A percentile compares a stretch with the other conserved stretches of the same genome.
phyloP scores from a whole-genome alignment of 2,888 invertebrate species.

The Drosophila multiciliata region DNA sequence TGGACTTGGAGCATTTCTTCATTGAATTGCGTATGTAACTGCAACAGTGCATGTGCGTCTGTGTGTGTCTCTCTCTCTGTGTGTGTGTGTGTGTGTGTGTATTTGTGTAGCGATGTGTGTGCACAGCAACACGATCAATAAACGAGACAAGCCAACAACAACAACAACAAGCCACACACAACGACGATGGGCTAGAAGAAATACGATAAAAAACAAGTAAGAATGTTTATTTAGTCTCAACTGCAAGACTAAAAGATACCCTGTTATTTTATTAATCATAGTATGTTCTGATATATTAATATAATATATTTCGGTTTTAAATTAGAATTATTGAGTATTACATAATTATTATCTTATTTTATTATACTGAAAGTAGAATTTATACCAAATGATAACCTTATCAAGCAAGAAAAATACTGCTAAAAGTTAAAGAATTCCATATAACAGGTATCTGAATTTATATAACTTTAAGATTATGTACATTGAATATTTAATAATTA shows the following conservation, averaged over 20 bases:
- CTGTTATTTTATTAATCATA: background rate
- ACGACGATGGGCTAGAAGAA: conserved; percentile 77
- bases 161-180: conserved; percentile 67
- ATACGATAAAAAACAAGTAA: conserved; percentile 67
- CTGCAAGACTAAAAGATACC: conserved; percentile 19
- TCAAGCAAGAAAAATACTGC: background rate
- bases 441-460: background rate
- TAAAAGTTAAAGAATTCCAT: background rate
- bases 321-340: background rate
- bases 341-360: background rate
- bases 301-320: background rate
- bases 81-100: conserved; percentile 27
- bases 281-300: background rate
- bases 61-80: conserved; percentile 21
- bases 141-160: conserved; percentile 76
- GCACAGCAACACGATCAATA: conserved; percentile 80
- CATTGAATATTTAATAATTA: background rate
- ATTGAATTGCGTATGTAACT: conserved; percentile 82
- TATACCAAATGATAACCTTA: background rate
- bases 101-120: conserved; percentile 58
- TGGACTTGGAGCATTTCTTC: conserved; percentile 82
- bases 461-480: background rate
- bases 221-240: conserved; percentile 4
- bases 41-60: conserved; percentile 63
- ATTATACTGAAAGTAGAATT: background rate